Percentiles rank a stretch among this genome's conserved stretches.
phyloP scores from a whole-genome alignment of 2,113 vertebrate species.

The Cromileptes altivelis region DNA sequence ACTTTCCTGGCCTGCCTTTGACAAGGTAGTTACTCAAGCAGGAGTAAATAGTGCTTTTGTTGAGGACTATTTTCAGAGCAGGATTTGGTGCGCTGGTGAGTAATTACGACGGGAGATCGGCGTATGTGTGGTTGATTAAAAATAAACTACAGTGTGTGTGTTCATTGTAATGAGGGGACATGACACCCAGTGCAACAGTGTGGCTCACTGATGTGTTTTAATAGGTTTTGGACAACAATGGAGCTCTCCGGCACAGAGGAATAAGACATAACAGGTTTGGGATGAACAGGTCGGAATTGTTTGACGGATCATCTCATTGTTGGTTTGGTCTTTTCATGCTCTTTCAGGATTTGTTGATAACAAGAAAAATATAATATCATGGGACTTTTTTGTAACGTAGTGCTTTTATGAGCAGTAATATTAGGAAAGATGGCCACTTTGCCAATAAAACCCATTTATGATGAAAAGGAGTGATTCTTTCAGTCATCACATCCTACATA shows the following conservation, averaged over 20 bases:
- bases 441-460: neutral
- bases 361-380: neutral
- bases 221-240: neutral
- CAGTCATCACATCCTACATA: neutral
- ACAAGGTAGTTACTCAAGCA: neutral
- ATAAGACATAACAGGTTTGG: neutral
- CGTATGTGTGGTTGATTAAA: neutral
- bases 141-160: neutral
- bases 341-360: neutral
- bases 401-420: neutral
- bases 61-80: neutral
- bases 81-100: neutral
- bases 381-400: neutral
- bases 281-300: neutral
- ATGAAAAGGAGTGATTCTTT: neutral
- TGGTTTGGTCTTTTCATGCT: neutral
- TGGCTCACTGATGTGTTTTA: conserved; percentile 1
- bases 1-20: neutral
- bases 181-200: neutral
- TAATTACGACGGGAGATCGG: neutral
- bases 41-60: neutral
- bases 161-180: neutral
- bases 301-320: neutral
- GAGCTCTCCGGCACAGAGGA: neutral
- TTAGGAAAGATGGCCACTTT: neutral